Evolutionary conservation across 2,888 invertebrate species (phyloP).

Genomic region (Leptopterna dolabrata): DNA sequence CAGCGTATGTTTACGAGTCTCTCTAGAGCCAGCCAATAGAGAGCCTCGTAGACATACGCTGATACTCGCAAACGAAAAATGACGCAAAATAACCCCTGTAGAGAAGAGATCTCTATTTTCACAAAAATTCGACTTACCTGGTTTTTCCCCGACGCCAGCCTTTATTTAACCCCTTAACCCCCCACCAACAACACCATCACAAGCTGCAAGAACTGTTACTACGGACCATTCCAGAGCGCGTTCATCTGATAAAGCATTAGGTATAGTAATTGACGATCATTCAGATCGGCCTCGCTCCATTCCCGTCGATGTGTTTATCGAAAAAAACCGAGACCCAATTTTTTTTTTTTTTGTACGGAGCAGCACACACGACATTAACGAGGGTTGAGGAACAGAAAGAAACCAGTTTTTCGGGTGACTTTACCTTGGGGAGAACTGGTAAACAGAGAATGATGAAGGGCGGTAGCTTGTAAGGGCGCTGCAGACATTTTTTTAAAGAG

Average conservation of each 20-base stretch:
- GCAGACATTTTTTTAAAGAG: background rate
- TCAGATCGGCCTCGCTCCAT: slow-evolving; percentile 8
- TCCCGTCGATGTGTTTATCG: background rate
- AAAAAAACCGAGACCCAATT: background rate
- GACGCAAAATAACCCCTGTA: no score
- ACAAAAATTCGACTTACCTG: no score
- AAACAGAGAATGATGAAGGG: background rate
- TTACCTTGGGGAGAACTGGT: background rate
- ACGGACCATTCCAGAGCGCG: background rate
- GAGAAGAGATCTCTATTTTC: no score
- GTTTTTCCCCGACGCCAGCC: no score
- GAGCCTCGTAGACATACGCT: no score
- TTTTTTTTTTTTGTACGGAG: background rate
- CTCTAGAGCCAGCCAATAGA: no score
- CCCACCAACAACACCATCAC: background rate
- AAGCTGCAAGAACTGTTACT: background rate
- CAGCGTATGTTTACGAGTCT: no score
- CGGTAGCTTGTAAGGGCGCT: background rate
- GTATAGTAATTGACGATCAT: background rate
- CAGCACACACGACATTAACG: background rate
- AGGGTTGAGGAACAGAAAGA: background rate
- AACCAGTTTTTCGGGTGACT: slow-evolving; percentile 6
- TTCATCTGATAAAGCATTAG: background rate
- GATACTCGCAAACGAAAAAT: no score
- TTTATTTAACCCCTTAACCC: no score